These are phyloP conservation scores for Epistrophella euchroma DNA, from an alignment of 2,888 invertebrate genomes.

Conservation along the genomic window DNA sequence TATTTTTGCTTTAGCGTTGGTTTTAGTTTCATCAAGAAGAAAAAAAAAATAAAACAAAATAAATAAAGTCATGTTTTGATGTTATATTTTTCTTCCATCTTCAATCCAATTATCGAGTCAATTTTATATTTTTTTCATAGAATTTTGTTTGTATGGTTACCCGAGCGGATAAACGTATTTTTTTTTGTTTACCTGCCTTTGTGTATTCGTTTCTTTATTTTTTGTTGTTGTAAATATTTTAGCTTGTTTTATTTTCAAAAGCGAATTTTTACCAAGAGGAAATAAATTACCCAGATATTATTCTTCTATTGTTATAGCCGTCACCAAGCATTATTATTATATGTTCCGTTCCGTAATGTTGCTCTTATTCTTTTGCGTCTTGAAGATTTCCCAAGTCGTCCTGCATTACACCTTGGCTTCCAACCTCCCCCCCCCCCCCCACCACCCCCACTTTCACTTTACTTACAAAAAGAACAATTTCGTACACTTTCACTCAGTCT, in stretches of 20 bases:
- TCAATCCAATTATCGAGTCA: slow-evolving; percentile 65
- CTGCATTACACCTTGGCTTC: neutral
- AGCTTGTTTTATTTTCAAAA: slow-evolving; percentile 2
- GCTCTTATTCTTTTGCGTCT: slow-evolving; percentile 50
- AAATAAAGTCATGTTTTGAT: neutral
- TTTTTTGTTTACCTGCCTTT: slow-evolving; percentile 35
- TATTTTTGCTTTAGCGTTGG: neutral
- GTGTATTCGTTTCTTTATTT: neutral
- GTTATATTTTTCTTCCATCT: slow-evolving; percentile 17
- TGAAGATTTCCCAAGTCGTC: slow-evolving; percentile 40
- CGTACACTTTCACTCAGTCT: neutral
- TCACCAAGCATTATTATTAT: slow-evolving; percentile 66
- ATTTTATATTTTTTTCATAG: slow-evolving; percentile 43
- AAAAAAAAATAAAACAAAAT: neutral
- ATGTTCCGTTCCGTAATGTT: slow-evolving; percentile 32
- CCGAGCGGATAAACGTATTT: slow-evolving; percentile 61
- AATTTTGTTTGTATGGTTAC: slow-evolving; percentile 63
- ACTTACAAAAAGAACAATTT: neutral
- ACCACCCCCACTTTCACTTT: neutral
- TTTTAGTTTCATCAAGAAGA: neutral
- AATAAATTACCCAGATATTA: slow-evolving; percentile 70
- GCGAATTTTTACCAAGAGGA: slow-evolving; percentile 43
- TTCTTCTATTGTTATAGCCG: slow-evolving; percentile 67
- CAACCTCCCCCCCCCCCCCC: neutral
- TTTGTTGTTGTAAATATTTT: neutral